Base-by-base conservation (phyloP, 2,113 vertebrate genomes). In the Scytalopus superciliaris region DNA sequence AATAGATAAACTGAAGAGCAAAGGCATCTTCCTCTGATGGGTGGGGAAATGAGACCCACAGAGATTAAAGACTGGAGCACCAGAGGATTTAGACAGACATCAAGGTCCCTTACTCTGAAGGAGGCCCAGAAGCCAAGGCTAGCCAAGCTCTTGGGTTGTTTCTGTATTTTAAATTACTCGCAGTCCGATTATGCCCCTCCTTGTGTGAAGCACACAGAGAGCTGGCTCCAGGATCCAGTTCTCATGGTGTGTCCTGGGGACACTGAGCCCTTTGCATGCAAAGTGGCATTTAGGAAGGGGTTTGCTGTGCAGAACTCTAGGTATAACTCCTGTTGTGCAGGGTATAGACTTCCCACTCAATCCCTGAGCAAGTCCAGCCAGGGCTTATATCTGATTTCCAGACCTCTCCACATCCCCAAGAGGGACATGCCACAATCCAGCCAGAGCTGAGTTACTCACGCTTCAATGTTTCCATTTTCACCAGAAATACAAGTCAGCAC, bases 61-160 rank as follows among this genome's bases (percentile, higher is more conserved):
- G 87, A 75, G 66, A 94, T 96, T 91, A 95, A 94, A 96, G 93
- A 45, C 78, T 69, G 37, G n/a, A 91, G 55, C 18, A 91, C 19
- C 25, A 70, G 73, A 67, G 33, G 83, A 55, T 88, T 88, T 86
- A 69, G 39, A 47, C 15, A 77, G 27, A 4, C 67, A 83, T 81
- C 90, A 73, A 95, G 40, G 45, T 74, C 30, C 33, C 23, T 7
- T 4, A 25, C 56, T 89, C 92, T 84, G 84, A 91, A 72, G 66
- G 31, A 90, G 33, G 37, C n/a, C 23, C 70, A 79, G 74, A 83
- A 95, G 19, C 35, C 74, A 76, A 79, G 28, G 19, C 44, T 42
- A 88, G 19, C 22, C 53, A 64, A 42, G 57, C 19, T 94, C 15
- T 15, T 73, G 53, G 9, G 4, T 66, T 67, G 42, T 74, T 78